Base-by-base conservation (phyloP, 2,888 invertebrate genomes). In the Dasysyrphus tricinctus region DNA sequence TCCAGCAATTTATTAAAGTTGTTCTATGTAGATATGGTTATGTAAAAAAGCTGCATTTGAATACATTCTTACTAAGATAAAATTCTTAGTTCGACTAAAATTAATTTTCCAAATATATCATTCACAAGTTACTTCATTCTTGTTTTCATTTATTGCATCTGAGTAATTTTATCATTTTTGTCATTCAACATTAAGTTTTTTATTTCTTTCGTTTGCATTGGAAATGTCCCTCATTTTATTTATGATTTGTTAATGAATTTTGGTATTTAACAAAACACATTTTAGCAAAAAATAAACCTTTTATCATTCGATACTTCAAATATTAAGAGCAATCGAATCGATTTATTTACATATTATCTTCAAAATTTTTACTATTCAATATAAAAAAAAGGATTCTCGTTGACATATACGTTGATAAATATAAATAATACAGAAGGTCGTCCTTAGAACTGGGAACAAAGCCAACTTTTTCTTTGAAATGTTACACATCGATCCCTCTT, bases 71-170 rank as follows among this genome's bases (percentile, higher is more conserved):
- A 67, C 32, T 39, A 16, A 57, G 16, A 32, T 16, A 75, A 77
- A 51, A 69, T 57, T 11, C 1, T 61, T 51, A 63, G 44, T 44
- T 67, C 57, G 34, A 19, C n/a, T 65, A 80, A 84, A 84, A 80
- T 75, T 79, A 5, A 39, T 8, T 37, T 5, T 19, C 7, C 47
- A 67, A 51, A 69, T 19, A 39, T 24, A 54, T 39, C 39, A 54
- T 54, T 69, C 54, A 54, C 9, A 16, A 42, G n/a, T 19, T 37
- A 24, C 5, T 67, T 54, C 19, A 69, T 54, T 54, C 7, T 69
- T 19, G 9, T 34, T 69, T 69, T 73, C 44, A 73, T 24, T 81
- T 78, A 42, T 70, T 74, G 82, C 74, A 83, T 83, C 83, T 63
- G 57, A 63, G 16, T 47, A 63, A 29, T 44, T 44, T 44, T 24